Evolutionary conservation across 2,888 invertebrate genomes (phyloP).

Genomic region (Coenonympha glycerion): DNA sequence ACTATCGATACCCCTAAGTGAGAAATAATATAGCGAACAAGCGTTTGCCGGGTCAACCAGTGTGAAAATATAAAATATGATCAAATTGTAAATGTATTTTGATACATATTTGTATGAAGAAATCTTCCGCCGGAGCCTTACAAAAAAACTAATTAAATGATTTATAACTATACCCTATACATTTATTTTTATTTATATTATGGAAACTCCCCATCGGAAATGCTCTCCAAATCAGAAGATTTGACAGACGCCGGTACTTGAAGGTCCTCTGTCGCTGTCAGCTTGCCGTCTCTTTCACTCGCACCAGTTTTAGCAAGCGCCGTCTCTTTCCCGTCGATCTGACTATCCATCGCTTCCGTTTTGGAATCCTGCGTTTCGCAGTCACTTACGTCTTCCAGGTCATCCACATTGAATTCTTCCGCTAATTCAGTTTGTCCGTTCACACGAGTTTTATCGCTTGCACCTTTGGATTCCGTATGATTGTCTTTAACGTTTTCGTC

Average conservation of each 20-base stretch:
- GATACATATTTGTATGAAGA: no score
- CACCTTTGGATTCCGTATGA: not conserved
- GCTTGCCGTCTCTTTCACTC: not conserved
- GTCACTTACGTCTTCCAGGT: constrained; percentile 35
- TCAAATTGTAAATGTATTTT: no score
- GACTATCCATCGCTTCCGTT: constrained; percentile 40
- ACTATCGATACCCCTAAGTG: no score
- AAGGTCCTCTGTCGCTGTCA: not conserved
- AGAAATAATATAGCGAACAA: no score
- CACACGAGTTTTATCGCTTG: not conserved
- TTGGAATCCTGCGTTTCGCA: constrained; percentile 39
- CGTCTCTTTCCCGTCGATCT: constrained; percentile 22
- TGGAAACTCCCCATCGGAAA: constrained; percentile 4
- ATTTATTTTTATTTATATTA: no score
- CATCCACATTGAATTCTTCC: constrained; percentile 30
- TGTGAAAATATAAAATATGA: no score
- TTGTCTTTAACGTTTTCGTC: not conserved
- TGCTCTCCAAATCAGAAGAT: not conserved
- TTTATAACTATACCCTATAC: no score
- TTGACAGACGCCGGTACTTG: not conserved
- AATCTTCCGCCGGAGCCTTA: no score
- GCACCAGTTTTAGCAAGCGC: not conserved
- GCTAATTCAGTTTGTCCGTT: constrained; percentile 16
- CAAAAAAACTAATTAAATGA: no score
- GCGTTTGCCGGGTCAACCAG: no score